A percentile compares a stretch with the other conserved stretches of the same genome.
These are phyloP conservation scores for Calosoma granatense DNA, from an alignment of 1,140 invertebrate genomes.

Conservation along the genomic window DNA sequence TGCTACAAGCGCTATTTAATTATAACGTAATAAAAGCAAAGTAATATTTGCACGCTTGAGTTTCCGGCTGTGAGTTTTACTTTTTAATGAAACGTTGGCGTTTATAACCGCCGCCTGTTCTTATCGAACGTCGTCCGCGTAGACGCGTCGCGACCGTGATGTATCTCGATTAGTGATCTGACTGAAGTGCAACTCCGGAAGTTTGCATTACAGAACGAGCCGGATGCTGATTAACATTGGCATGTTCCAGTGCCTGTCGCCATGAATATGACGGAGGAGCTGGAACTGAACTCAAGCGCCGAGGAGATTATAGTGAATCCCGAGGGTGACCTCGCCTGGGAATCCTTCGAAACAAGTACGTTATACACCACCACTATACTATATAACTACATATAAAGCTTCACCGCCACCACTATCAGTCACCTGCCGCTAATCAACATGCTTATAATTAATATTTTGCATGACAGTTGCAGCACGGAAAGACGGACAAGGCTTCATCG, in stretches of 20 bases:
- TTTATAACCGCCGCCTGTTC: background rate
- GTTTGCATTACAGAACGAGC: background rate
- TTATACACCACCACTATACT: conserved; percentile 1
- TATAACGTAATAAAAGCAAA: background rate
- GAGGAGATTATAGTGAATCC: conserved; percentile 44
- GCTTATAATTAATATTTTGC: conserved; percentile 17
- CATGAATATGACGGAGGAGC: conserved; percentile 52
- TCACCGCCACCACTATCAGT: background rate
- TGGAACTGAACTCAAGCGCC: conserved; percentile 38
- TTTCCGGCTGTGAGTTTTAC: background rate
- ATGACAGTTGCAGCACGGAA: conserved; percentile 46
- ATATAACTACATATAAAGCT: background rate
- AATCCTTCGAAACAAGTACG: conserved; percentile 48
- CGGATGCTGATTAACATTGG: background rate
- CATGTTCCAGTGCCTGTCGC: conserved; percentile 36
- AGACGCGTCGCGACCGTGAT: background rate
- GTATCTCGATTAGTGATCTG: background rate
- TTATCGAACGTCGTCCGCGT: background rate
- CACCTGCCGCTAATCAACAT: background rate
- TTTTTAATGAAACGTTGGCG: background rate
- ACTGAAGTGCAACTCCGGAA: background rate
- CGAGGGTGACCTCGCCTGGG: conserved; percentile 42
- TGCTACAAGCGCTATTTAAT: background rate
- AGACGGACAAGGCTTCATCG: conserved; percentile 53
- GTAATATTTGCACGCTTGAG: background rate